phyloP scores from a whole-genome alignment of 2,888 invertebrate genomes.

The Thereva unica region DNA sequence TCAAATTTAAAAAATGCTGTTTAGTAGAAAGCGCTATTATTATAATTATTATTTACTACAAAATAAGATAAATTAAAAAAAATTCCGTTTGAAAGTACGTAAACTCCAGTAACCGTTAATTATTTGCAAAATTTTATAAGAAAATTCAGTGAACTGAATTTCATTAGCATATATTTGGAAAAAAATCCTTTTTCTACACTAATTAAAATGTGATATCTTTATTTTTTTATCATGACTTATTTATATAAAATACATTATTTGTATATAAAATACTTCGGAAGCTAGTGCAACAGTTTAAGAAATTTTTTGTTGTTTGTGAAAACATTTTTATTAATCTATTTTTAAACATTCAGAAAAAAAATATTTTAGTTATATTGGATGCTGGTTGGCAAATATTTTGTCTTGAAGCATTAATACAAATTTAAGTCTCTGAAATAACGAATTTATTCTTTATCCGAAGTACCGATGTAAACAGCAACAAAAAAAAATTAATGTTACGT shows the following conservation, averaged over 20 bases:
- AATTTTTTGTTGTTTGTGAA: slow-evolving; percentile 18
- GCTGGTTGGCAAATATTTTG: slow-evolving; percentile 7
- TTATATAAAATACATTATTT: slow-evolving; percentile 27
- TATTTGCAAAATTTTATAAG: slow-evolving; percentile 14
- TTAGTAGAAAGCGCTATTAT: slow-evolving; percentile 16
- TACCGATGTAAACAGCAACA: slow-evolving; percentile 26
- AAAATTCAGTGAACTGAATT: not conserved
- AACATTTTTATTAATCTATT: slow-evolving; percentile 4
- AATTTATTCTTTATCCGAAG: slow-evolving; percentile 2
- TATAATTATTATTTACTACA: slow-evolving; percentile 16
- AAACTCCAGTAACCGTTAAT: slow-evolving; percentile 1
- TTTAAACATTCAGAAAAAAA: slow-evolving; percentile 4
- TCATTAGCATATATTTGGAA: too few species aligned
- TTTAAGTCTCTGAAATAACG: slow-evolving; percentile 1
- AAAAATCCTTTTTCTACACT: slow-evolving; percentile 14
- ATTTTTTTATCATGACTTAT: slow-evolving; percentile 33
- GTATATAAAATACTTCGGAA: slow-evolving; percentile 17
- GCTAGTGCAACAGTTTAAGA: slow-evolving; percentile 19
- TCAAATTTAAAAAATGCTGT: slow-evolving; percentile 25
- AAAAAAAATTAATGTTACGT: slow-evolving; percentile 32
- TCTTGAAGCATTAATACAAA: slow-evolving; percentile 3
- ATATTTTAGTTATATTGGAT: slow-evolving; percentile 3
- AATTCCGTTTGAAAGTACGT: slow-evolving; percentile 24
- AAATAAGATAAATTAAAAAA: slow-evolving; percentile 9
- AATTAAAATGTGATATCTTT: slow-evolving; percentile 21